A percentile compares a stretch with the other conserved stretches of the same genome.
These are phyloP conservation scores for Scaptomyza flava DNA, from an alignment of 2,888 invertebrate species.

Conservation along the genomic window DNA sequence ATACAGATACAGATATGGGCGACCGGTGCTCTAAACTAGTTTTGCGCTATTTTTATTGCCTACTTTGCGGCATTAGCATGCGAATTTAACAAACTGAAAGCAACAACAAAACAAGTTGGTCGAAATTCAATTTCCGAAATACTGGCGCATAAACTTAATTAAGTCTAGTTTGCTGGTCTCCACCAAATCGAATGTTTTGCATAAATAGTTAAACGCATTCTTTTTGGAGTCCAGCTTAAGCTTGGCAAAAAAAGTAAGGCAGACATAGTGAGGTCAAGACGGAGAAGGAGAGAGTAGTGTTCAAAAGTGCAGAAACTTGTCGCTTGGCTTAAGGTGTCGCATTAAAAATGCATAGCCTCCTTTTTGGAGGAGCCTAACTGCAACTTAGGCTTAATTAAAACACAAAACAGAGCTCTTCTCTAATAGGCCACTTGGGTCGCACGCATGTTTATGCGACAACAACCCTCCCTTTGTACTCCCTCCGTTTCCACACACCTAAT, in stretches of 20 bases:
- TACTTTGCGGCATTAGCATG: conserved; percentile 67
- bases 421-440: conserved; percentile 66
- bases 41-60: conserved; percentile 63
- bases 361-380: conserved; percentile 29
- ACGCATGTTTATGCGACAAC: conserved; percentile 9
- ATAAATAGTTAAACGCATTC: conserved; percentile 64
- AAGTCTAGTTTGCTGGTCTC: conserved; percentile 40
- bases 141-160: conserved; percentile 60
- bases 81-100: conserved; percentile 64
- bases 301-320: conserved; percentile 63
- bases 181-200: conserved; percentile 21
- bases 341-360: conserved; percentile 69
- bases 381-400: conserved; percentile 67
- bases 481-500: conserved; percentile 27
- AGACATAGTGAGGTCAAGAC: no score
- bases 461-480: neutral
- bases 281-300: conserved; percentile 13
- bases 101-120: conserved; percentile 14
- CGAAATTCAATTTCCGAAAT: conserved; percentile 58
- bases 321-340: conserved; percentile 47
- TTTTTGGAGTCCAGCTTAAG: conserved; percentile 41
- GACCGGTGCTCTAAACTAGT: conserved; percentile 46
- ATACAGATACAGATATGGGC: conserved; percentile 1
- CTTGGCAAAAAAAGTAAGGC: no score
- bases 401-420: conserved; percentile 1